Evolutionary conservation across 2,113 vertebrate genomes (phyloP).

Genomic region (Rana temporaria): DNA sequence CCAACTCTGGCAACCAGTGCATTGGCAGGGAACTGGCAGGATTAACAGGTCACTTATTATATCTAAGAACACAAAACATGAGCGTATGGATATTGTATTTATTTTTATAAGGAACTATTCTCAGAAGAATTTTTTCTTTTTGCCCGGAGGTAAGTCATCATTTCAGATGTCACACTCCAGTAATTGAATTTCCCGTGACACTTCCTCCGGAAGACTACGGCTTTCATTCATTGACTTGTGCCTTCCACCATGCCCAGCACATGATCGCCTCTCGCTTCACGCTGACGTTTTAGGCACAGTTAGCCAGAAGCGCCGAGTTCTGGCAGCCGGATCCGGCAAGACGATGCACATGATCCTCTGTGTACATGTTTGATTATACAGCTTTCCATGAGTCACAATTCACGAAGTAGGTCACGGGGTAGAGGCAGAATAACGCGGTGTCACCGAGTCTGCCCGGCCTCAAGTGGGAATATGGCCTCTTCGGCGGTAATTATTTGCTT

Average conservation of each 20-base stretch:
- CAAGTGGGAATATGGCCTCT: conserved; percentile 2
- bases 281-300: no score
- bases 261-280: not conserved
- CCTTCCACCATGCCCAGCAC: not conserved
- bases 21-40: no score
- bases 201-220: not conserved
- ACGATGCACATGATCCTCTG: not conserved
- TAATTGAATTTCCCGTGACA: not conserved
- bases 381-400: conserved; percentile 27
- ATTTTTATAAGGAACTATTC: no score
- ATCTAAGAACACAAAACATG: no score
- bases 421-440: conserved; percentile 26
- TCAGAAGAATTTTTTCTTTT: no score
- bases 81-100: no score
- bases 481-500: conserved; percentile 24
- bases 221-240: not conserved
- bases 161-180: not conserved
- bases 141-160: not conserved
- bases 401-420: conserved; percentile 39
- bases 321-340: not conserved
- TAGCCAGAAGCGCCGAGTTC: not conserved
- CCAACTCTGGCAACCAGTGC: no score
- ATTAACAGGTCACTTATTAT: no score
- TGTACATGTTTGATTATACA: not conserved
- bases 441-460: conserved; percentile 1